Evolutionary conservation across 1,140 invertebrate species (phyloP).

Genomic region (Zaprionus vittiger): DNA sequence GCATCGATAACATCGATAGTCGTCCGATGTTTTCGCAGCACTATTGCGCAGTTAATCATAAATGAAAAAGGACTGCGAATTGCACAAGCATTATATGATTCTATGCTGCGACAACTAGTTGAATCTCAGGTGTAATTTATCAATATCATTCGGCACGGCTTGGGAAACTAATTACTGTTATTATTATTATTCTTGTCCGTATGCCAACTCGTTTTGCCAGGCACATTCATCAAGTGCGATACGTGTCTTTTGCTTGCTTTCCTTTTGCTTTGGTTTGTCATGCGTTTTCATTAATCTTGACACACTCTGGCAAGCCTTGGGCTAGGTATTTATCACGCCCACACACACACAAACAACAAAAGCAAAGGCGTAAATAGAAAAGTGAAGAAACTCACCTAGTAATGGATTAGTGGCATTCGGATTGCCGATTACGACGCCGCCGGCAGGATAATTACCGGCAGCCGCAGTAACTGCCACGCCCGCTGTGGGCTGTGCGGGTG

Average conservation of each 20-base stretch:
- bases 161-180: constrained; percentile 25
- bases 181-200: constrained; percentile 25
- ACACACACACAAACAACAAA: neutral
- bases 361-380: constrained; percentile 11
- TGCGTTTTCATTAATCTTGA: constrained; percentile 51
- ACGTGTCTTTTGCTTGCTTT: constrained; percentile 29
- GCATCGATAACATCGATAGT: too few species aligned
- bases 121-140: neutral
- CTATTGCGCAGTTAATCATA: neutral
- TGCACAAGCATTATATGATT: neutral
- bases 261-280: constrained; percentile 12
- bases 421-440: constrained; percentile 80
- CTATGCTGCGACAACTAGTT: constrained; percentile 7
- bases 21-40: too few species aligned
- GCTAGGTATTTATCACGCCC: constrained; percentile 39
- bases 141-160: neutral
- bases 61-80: neutral
- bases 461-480: constrained; percentile 36
- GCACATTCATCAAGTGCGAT: constrained; percentile 36
- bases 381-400: constrained; percentile 65
- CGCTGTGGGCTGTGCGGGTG: constrained; percentile 60
- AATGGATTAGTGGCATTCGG: constrained; percentile 81
- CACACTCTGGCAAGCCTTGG: constrained; percentile 23
- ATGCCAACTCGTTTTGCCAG: constrained; percentile 12
- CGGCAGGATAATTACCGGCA: constrained; percentile 69